Evolutionary conservation across 2,888 invertebrate species (phyloP).

Genomic region (Microchrysa polita): DNA sequence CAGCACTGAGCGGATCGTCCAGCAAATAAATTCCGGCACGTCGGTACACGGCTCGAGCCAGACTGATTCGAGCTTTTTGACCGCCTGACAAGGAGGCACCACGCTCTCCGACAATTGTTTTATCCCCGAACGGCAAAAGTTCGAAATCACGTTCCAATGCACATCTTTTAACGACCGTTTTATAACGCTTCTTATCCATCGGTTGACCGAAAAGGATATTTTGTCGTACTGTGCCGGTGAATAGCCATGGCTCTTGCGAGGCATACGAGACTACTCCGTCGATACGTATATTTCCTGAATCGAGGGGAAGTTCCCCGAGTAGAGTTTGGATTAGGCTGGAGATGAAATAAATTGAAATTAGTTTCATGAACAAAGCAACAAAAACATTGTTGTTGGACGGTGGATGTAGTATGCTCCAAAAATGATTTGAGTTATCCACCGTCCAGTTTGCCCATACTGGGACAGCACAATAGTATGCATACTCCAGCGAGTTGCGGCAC

Average conservation of each 20-base stretch:
- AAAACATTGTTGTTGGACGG: too few relatives aligned
- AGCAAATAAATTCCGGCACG: conserved; percentile 87
- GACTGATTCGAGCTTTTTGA: conserved; percentile 87
- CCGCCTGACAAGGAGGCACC: conserved; percentile 88
- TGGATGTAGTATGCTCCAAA: too few relatives aligned
- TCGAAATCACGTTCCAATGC: conserved; percentile 68
- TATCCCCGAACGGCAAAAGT: conserved; percentile 69
- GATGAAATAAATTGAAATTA: too few relatives aligned
- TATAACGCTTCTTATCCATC: conserved; percentile 70
- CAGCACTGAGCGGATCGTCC: conserved; percentile 92
- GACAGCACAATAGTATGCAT: too few relatives aligned
- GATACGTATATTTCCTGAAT: conserved; percentile 68
- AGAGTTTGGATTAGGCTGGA: conserved; percentile 67
- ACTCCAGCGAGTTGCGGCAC: too few relatives aligned
- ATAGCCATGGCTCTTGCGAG: conserved; percentile 87
- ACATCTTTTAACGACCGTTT: conserved; percentile 66
- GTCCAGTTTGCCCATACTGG: too few relatives aligned
- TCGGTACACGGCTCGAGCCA: conserved; percentile 87
- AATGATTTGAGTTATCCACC: too few relatives aligned
- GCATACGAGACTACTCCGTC: conserved; percentile 76
- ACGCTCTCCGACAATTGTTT: conserved; percentile 79
- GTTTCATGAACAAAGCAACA: too few relatives aligned
- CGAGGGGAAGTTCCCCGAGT: conserved; percentile 66
- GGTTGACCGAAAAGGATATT: conserved; percentile 72
- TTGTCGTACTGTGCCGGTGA: conserved; percentile 73